Base-by-base conservation (phyloP, 2,888 invertebrate genomes). In the Drosophila quinaria region DNA sequence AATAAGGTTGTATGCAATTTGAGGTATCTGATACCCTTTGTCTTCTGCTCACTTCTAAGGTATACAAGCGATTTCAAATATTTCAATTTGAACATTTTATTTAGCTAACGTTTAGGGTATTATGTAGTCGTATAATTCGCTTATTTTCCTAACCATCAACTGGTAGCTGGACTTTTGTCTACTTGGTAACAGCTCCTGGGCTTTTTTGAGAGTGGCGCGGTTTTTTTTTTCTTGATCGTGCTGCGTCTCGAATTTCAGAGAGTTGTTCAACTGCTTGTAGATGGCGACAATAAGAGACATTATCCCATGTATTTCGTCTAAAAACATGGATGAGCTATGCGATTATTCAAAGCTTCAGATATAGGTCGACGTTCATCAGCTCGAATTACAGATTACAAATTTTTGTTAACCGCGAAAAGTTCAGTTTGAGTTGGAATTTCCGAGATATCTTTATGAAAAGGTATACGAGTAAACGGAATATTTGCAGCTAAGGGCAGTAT, bases 201-300 rank as follows among this genome's bases (percentile, higher is more conserved):
- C 80, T 64, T 63, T 63, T 62, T 76, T 58, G 44, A 58, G 29
- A 8, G 29, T 29, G 29, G 29, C 29, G 37, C 11, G 9, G 13
- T 15, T 13, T n/a, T 19, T 10, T 44, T 22, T 0, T 17, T 11
- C 35, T 47, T 49, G 65, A 59, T 80, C 80, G 89, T 72, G 89
- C 67, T 61, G 59, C 78, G 61, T 66, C 55, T 83, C 89, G 25
- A 54, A 81, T 83, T 89, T 81, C 83, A 87, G 47, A 46, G 46
- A 25, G 55, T 62, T 67, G 52, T 47, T 42, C 42, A 60, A 56
- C 41, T 46, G 62, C 87, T 65, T 71, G 56, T 59, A 64, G 78
- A 71, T 67, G 62, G 68, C 70, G 70, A 77, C 78, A 70, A 70
- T 76, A 64, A 35, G 74, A 85, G 69, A 89, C 78, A 87, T 70